phyloP scores from a whole-genome alignment of 2,888 invertebrate genomes.

The Dryomyza anilis region DNA sequence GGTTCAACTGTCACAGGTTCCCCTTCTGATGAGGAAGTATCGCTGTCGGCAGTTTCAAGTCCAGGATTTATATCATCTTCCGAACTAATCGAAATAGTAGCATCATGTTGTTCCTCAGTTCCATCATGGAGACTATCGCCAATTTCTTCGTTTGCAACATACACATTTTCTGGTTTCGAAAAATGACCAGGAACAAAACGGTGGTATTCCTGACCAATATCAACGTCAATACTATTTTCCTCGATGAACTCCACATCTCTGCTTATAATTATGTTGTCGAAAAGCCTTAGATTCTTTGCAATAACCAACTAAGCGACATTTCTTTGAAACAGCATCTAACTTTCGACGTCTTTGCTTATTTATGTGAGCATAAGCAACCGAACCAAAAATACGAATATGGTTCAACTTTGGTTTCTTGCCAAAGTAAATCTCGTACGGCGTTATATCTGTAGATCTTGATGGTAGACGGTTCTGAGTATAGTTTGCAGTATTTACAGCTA shows the following conservation, averaged over 20 bases:
- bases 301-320: conserved; percentile 36
- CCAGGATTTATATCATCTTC: no score
- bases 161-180: neutral
- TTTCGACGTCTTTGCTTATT: conserved; percentile 34
- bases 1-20: no score
- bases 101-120: no score
- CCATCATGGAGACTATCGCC: neutral
- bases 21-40: no score
- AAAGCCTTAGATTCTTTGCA: conserved; percentile 29
- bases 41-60: no score
- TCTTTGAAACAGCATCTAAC: conserved; percentile 30
- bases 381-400: conserved; percentile 53
- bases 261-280: conserved; percentile 30
- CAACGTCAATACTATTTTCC: neutral
- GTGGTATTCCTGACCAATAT: no score
- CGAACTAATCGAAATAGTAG: no score
- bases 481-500: neutral
- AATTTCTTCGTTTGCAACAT: no score
- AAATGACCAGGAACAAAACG: no score
- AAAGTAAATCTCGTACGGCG: conserved; percentile 53
- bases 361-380: neutral
- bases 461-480: neutral
- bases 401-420: conserved; percentile 47
- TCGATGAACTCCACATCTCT: conserved; percentile 29
- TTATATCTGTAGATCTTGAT: conserved; percentile 30